Conservation (phyloP, 2,113 vertebrate species). For the Melanocharis versteri region DNA sequence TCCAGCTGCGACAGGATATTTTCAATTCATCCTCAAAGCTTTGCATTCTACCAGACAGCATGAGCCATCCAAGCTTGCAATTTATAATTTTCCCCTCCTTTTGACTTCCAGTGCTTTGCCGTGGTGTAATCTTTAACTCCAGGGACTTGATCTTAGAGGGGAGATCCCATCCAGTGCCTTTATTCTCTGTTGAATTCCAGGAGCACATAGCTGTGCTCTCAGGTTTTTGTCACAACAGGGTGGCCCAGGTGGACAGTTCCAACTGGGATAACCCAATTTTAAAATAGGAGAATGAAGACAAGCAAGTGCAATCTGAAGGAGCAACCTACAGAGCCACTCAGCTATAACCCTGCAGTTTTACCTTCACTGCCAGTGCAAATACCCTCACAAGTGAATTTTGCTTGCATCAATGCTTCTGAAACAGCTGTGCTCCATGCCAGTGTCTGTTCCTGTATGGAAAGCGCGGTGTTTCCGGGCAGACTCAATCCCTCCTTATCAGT, state of each 20-base stretch:
- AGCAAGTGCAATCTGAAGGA: not conserved
- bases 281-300: not conserved
- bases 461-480: not conserved
- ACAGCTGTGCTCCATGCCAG: not conserved
- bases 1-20: not conserved
- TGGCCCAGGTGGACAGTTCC: not conserved
- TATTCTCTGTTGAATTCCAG: not conserved
- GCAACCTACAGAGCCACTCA: not conserved
- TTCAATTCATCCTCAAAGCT: not conserved
- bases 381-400: not conserved
- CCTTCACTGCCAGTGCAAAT: not conserved
- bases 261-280: not conserved
- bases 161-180: not conserved
- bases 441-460: not conserved
- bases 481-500: not conserved
- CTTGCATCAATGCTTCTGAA: not conserved
- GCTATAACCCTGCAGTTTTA: not conserved
- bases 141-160: not conserved
- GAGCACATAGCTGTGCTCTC: not conserved
- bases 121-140: not conserved
- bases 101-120: not conserved
- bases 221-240: not conserved
- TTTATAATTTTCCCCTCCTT: not conserved
- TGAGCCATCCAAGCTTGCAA: not conserved
- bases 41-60: not conserved